Evolutionary conservation across 53 echinoderm and acorn worm genomes (phyloP).

Genomic region (Actinopyga echinites): DNA sequence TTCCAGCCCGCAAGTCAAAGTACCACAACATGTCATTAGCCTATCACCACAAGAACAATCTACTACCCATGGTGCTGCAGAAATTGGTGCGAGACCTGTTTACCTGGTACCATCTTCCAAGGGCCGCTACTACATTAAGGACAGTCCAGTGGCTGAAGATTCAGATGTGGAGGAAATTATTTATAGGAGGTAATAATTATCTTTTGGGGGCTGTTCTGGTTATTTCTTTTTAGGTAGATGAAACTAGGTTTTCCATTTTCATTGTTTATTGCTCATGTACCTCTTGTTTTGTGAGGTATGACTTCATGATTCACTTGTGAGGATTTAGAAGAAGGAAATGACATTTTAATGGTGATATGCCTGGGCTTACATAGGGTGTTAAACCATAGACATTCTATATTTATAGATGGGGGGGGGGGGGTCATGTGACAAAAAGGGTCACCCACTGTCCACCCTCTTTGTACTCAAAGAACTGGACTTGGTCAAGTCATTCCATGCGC

Average conservation of each 20-base stretch:
- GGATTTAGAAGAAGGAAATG: too few species aligned
- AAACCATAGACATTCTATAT: too few species aligned
- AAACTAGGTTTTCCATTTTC: background rate
- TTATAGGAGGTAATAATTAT: constrained; percentile 3
- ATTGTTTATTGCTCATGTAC: background rate
- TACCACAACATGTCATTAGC: background rate
- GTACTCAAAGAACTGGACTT: too few species aligned
- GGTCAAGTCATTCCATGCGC: too few species aligned
- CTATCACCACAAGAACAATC: constrained; percentile 2
- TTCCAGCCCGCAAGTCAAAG: background rate
- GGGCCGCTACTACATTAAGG: constrained; percentile 33
- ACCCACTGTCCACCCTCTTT: too few species aligned
- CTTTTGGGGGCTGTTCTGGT: background rate
- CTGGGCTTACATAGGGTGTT: too few species aligned
- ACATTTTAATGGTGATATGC: too few species aligned
- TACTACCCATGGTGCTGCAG: background rate
- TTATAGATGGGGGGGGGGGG: too few species aligned
- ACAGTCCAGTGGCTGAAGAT: background rate
- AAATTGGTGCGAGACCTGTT: constrained; percentile 29
- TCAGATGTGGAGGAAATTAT: constrained; percentile 41
- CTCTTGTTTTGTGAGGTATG: too few species aligned
- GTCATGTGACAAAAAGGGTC: too few species aligned
- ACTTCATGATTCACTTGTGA: too few species aligned
- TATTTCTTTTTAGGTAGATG: background rate
- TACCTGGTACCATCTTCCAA: constrained; percentile 33